Evolutionary conservation across 2,797 vertebrate species (phyloP).

Genomic region (Tiaroga cobitis): DNA sequence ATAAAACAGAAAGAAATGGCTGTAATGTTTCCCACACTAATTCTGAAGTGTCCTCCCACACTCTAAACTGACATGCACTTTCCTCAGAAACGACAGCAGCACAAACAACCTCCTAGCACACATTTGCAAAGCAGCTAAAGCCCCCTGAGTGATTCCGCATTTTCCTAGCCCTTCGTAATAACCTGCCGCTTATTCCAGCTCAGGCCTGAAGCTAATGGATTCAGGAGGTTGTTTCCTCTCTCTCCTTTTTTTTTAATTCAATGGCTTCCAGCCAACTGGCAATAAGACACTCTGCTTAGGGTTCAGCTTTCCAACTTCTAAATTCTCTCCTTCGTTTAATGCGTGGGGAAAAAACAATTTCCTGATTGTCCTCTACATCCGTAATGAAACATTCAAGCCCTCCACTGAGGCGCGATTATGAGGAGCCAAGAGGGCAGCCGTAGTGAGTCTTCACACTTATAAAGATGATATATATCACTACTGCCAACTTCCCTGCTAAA

Average conservation of each 20-base stretch:
- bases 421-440: conserved; percentile 34
- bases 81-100: conserved; percentile 55
- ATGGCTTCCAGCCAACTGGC: conserved; percentile 63
- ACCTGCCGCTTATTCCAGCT: conserved; percentile 53
- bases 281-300: conserved; percentile 59
- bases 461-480: conserved; percentile 51
- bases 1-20: conserved; percentile 46
- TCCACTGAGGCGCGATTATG: conserved; percentile 57
- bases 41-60: conserved; percentile 53
- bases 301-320: conserved; percentile 58
- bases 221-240: conserved; percentile 52
- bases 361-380: conserved; percentile 48
- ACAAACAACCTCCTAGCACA: conserved; percentile 57
- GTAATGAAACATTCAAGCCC: conserved; percentile 59
- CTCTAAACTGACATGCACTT: conserved; percentile 54
- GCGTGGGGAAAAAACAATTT: conserved; percentile 48
- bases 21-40: conserved; percentile 49
- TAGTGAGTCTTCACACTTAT: conserved; percentile 51
- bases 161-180: conserved; percentile 58
- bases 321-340: conserved; percentile 56
- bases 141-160: conserved; percentile 60
- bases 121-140: conserved; percentile 53
- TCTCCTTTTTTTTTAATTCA: conserved; percentile 55
- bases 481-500: conserved; percentile 45
- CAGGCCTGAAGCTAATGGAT: conserved; percentile 63